Percentiles rank a stretch among this genome's conserved stretches.
phyloP scores from a whole-genome alignment of 2,888 invertebrate species.

The Drosophila meridionalis region DNA sequence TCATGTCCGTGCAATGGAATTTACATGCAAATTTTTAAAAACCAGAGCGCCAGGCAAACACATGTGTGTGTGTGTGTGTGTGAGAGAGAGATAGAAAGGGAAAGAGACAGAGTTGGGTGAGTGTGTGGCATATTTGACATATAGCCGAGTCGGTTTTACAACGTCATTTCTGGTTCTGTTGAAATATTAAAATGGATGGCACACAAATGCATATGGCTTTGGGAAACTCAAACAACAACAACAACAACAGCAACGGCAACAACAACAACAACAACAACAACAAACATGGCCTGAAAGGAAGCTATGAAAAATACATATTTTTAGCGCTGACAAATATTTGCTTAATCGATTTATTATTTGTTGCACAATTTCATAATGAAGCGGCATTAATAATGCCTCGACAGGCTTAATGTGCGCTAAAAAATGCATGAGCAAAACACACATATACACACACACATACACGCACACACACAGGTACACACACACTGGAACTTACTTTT shows the following conservation, averaged over 20 bases:
- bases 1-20: constrained; percentile 75
- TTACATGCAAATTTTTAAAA: constrained; percentile 78
- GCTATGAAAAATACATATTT: constrained; percentile 67
- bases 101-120: constrained; percentile 3
- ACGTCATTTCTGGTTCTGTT: constrained; percentile 80
- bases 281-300: constrained; percentile 27
- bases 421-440: constrained; percentile 39
- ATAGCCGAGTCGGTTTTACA: constrained; percentile 80
- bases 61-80: constrained; percentile 14
- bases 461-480: neutral
- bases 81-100: constrained; percentile 9
- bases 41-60: constrained; percentile 38
- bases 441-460: neutral
- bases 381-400: constrained; percentile 68
- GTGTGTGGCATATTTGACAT: constrained; percentile 73
- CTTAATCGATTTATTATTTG: constrained; percentile 80
- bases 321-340: constrained; percentile 77
- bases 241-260: neutral
- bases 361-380: constrained; percentile 78
- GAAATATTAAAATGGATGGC: constrained; percentile 79
- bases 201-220: constrained; percentile 62
- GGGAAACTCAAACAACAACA: constrained; percentile 27
- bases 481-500: neutral
- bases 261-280: constrained; percentile 17
- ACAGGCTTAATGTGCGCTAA: constrained; percentile 45